Evolutionary conservation across 2,113 vertebrate genomes (phyloP).

Genomic region (Aphelocoma coerulescens): DNA sequence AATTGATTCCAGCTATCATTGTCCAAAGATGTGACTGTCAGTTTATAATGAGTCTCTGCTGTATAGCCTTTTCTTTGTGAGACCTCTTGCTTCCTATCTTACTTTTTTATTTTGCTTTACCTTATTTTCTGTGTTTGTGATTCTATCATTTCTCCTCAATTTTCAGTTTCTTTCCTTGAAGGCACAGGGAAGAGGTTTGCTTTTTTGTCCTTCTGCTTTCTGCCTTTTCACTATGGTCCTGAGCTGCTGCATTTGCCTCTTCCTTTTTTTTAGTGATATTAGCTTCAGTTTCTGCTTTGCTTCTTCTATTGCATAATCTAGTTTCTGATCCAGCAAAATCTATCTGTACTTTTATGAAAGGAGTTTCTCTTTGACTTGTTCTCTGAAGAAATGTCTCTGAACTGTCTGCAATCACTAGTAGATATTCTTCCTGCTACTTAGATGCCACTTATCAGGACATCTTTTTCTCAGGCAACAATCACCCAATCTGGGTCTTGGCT

Average conservation of each 20-base stretch:
- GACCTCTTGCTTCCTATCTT: neutral
- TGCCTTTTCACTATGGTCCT: neutral
- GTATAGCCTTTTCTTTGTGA: neutral
- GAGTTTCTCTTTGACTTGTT: conserved; percentile 21
- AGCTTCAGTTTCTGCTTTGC: conserved; percentile 1
- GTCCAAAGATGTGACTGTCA: neutral
- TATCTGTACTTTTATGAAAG: neutral
- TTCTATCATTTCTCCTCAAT: neutral
- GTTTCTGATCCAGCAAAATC: neutral
- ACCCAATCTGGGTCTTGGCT: neutral
- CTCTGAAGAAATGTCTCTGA: conserved; percentile 2
- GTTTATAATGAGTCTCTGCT: neutral
- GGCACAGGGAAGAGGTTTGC: neutral
- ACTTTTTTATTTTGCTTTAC: neutral
- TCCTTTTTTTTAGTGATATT: neutral
- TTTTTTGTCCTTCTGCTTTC: neutral
- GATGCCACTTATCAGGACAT: neutral
- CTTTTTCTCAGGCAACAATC: conserved; percentile 6
- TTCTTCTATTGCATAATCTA: neutral
- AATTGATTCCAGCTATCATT: neutral
- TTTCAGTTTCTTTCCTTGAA: neutral
- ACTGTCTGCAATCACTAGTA: neutral
- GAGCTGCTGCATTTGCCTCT: neutral
- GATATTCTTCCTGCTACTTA: neutral
- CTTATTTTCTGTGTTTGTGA: neutral